These are phyloP conservation scores for Lysandra coridon DNA, from an alignment of 2,888 invertebrate genomes.

Conservation along the genomic window DNA sequence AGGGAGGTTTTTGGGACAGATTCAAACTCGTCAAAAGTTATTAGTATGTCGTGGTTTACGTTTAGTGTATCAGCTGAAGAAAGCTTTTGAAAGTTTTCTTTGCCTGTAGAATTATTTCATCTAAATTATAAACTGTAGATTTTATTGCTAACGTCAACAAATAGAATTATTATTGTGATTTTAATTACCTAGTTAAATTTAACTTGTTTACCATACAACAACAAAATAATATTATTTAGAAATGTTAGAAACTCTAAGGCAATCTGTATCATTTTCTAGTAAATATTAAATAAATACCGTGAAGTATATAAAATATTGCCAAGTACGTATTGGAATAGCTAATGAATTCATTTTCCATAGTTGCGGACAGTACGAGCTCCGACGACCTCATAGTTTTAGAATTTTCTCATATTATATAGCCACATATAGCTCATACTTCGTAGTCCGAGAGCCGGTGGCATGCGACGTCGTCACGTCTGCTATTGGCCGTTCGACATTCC, in stretches of 20 bases:
- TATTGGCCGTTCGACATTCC: constrained; percentile 61
- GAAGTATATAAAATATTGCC: too few relatives aligned
- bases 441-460: constrained; percentile 51
- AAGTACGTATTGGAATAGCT: constrained; percentile 54
- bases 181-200: neutral
- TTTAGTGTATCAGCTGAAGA: neutral
- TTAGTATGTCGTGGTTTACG: neutral
- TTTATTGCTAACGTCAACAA: too few relatives aligned
- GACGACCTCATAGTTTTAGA: constrained; percentile 53
- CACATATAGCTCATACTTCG: constrained; percentile 64
- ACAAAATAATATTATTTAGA: neutral
- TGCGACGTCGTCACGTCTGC: constrained; percentile 48
- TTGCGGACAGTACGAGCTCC: constrained; percentile 40
- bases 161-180: too few relatives aligned
- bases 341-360: constrained; percentile 32
- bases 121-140: too few relatives aligned
- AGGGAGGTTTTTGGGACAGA: neutral
- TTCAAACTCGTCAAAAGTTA: constrained; percentile 9
- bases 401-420: constrained; percentile 49
- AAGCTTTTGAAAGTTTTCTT: too few relatives aligned
- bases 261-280: too few relatives aligned
- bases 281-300: too few relatives aligned
- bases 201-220: neutral
- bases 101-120: too few relatives aligned
- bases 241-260: neutral